Evolutionary conservation across 2,797 vertebrate genomes (phyloP), one percentile per base, ranked within the genome.

Genomic region (Oryzias sinensis): DNA sequence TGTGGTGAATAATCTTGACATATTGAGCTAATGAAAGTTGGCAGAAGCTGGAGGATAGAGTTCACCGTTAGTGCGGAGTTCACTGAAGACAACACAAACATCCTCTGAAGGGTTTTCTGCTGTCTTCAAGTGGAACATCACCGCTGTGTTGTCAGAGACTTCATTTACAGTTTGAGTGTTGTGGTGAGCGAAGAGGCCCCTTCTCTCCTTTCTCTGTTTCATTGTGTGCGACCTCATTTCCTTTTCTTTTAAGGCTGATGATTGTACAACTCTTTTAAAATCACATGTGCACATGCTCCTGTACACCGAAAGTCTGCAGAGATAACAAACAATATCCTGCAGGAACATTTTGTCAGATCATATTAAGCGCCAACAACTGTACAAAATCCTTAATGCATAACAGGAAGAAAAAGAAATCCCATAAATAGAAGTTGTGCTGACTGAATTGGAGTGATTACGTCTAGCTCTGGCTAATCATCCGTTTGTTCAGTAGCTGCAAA

Each of bases 271-370:
- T 67, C 56, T 72, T 68, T 71, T 48, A 74, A 61, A 59, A 68
- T 72, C 81, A 72, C 63, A 69, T 62, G 66, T 63, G 66, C 71
- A 66, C 59, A 60, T 66, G 61, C 59, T 70, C 40, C 65, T 59
- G 61, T 49, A 70, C 77, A 68, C 60, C 6, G 8, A 63, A 64
- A 44, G 17, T 62, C 65, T 56, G 5, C 51, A 44, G 55, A 68
- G 54, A 59, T 44, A 74, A 53, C 52, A 60, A 72, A 64, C 62
- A 17, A 22, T 52, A 37, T 41, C 74, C 67, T 53, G 1, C 13
- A 67, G 74, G 69, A 72, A 51, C 27, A 16, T 70, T 75, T 59
- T 59, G 72, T 72, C 77, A 59, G 64, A 70, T 70, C 65, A 57
- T 53, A 80, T 82, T 33, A 74, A 41, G 29, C 9, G 51, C 56